Conservation (phyloP, 2,888 invertebrate species). For the Loripinus fragilis region DNA sequence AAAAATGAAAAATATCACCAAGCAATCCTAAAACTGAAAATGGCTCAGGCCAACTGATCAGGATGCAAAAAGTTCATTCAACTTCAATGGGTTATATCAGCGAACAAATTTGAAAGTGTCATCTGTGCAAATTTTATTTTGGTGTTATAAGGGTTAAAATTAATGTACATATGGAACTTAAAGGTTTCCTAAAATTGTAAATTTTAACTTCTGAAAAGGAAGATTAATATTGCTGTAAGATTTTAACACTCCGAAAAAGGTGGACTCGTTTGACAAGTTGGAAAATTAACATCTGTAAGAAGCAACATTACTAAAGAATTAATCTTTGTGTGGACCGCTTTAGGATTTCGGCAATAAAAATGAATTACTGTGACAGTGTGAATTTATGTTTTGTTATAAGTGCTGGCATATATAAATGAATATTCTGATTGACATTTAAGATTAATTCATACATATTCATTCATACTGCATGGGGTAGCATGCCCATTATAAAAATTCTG, state of each 20-base stretch:
- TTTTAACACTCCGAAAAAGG: not conserved
- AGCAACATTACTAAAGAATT: conserved; percentile 9
- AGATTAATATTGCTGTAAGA: conserved; percentile 10
- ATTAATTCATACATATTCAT: conserved; percentile 4
- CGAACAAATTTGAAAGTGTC: too few relatives aligned
- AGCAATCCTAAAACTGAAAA: too few relatives aligned
- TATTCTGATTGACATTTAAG: conserved; percentile 9
- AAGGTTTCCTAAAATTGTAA: conserved; percentile 10
- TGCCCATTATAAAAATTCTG: conserved; percentile 5
- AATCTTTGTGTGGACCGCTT: conserved; percentile 5
- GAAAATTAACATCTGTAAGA: conserved; percentile 18
- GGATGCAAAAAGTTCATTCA: too few relatives aligned
- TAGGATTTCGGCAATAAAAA: conserved; percentile 10
- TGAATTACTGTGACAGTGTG: conserved; percentile 18
- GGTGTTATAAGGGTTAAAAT: too few relatives aligned
- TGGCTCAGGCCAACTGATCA: too few relatives aligned
- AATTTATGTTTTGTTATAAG: conserved; percentile 19
- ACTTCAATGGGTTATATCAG: too few relatives aligned
- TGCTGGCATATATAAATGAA: conserved; percentile 18
- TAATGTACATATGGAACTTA: not conserved
- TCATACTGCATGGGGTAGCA: conserved; percentile 9
- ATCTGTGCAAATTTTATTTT: too few relatives aligned
- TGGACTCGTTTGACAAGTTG: conserved; percentile 11
- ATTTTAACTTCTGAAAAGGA: conserved; percentile 10
- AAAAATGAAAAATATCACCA: too few relatives aligned